Percentiles rank a stretch among this genome's conserved stretches.
Evolutionary conservation across 2,888 invertebrate genomes (phyloP).

Genomic region (Amphipyra tragopoginis): DNA sequence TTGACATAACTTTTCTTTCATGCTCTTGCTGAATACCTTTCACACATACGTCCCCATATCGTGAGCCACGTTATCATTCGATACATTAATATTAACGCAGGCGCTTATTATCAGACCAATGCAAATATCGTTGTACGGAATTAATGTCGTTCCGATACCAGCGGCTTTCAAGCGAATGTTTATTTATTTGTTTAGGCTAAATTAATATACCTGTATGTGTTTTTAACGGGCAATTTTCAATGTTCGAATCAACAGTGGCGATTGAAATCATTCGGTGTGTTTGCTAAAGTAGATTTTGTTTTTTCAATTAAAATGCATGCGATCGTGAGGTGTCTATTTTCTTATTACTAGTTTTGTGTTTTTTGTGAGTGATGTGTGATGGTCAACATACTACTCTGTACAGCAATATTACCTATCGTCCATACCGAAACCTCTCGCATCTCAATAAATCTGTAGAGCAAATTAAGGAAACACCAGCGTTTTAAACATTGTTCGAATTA

Average conservation of each 20-base stretch:
- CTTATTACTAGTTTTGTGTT: not conserved
- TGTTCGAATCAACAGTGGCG: conserved; percentile 17
- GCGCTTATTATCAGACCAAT: conserved; percentile 52
- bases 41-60: not conserved
- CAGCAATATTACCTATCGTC: too few species aligned
- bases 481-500: too few species aligned
- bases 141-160: conserved; percentile 40
- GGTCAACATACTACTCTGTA: too few species aligned
- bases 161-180: conserved; percentile 17
- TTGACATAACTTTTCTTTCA: too few species aligned
- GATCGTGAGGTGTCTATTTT: not conserved
- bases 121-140: conserved; percentile 48
- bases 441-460: too few species aligned
- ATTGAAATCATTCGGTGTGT: conserved; percentile 17
- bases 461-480: too few species aligned
- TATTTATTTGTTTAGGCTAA: conserved; percentile 38
- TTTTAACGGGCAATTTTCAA: conserved; percentile 25
- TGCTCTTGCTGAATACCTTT: too few species aligned
- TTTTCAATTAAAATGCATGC: not conserved
- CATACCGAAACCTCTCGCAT: too few species aligned
- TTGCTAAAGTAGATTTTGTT: conserved; percentile 14
- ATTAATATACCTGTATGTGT: conserved; percentile 16
- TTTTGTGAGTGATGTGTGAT: too few species aligned
- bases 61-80: conserved; percentile 21
- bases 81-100: conserved; percentile 53